phyloP scores from a whole-genome alignment of 1,140 invertebrate genomes.

The Caenorhabditis latens region DNA sequence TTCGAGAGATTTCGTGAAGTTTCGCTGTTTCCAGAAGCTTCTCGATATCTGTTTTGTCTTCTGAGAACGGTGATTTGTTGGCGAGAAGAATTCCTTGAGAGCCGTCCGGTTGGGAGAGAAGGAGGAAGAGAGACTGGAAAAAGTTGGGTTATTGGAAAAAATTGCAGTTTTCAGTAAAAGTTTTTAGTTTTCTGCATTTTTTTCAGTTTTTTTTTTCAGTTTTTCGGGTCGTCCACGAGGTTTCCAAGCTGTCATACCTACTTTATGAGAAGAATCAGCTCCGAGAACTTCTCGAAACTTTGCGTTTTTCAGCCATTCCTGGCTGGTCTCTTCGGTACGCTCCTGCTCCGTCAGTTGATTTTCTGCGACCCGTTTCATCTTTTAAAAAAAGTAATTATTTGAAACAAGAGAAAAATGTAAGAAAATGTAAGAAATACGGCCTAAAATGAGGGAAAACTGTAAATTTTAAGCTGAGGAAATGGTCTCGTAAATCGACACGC shows the following conservation, averaged over 20 bases:
- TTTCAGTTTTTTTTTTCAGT: too few species aligned
- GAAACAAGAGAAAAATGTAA: too few species aligned
- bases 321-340: slow-evolving; percentile 1
- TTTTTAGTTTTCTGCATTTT: too few species aligned
- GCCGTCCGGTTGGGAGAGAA: slow-evolving; percentile 57
- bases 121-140: slow-evolving; percentile 63
- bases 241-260: too few species aligned
- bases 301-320: slow-evolving; percentile 34
- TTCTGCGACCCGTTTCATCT: slow-evolving; percentile 23
- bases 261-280: slow-evolving; percentile 63
- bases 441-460: neutral
- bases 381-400: neutral
- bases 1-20: slow-evolving; percentile 65
- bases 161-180: too few species aligned
- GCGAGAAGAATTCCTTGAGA: slow-evolving; percentile 62
- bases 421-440: neutral
- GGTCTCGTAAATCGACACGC: neutral
- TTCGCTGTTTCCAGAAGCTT: slow-evolving; percentile 37
- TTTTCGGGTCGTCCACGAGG: too few species aligned
- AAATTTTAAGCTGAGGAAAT: neutral
- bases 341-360: neutral
- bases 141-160: neutral
- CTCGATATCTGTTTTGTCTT: slow-evolving; percentile 42
- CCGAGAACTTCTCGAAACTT: slow-evolving; percentile 62
- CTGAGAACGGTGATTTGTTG: slow-evolving; percentile 65